Percentiles rank a stretch among this genome's conserved stretches.
Conservation (phyloP, 2,888 invertebrate species). For the Hirtodrosophila cameraria region DNA sequence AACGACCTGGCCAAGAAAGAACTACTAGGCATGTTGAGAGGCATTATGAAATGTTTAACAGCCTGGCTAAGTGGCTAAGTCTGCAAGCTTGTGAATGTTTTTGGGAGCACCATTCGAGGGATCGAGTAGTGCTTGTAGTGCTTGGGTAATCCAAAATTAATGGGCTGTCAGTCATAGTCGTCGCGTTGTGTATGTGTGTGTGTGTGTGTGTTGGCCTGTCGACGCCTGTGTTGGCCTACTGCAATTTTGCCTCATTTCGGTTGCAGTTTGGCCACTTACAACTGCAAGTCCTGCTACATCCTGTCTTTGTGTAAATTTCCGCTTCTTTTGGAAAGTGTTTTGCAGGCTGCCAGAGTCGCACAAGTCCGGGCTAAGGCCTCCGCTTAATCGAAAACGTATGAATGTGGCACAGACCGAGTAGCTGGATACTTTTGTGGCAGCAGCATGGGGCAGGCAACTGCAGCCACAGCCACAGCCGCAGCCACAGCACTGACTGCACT, state of each 20-base stretch:
- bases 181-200: conserved; percentile 18
- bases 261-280: conserved; percentile 54
- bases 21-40: conserved; percentile 50
- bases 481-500: conserved; percentile 59
- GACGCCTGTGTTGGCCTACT: conserved; percentile 41
- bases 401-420: conserved; percentile 53
- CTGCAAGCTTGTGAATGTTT: conserved; percentile 54
- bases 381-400: conserved; percentile 78
- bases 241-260: conserved; percentile 68
- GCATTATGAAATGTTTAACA: conserved; percentile 75
- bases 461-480: conserved; percentile 44
- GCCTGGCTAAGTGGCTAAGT: conserved; percentile 57
- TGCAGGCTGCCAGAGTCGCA: conserved; percentile 41
- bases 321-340: conserved; percentile 59
- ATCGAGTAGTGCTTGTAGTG: conserved; percentile 48
- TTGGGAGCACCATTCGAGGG: conserved; percentile 29
- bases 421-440: conserved; percentile 10
- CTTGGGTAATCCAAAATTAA: conserved; percentile 77
- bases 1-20: conserved; percentile 57
- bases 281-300: conserved; percentile 70
- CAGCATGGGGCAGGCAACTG: neutral
- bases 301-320: conserved; percentile 78
- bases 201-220: conserved; percentile 61
- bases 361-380: conserved; percentile 31
- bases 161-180: conserved; percentile 74